These are phyloP conservation scores for Phortica variegata DNA, from an alignment of 1,140 invertebrate genomes.

Conservation along the genomic window DNA sequence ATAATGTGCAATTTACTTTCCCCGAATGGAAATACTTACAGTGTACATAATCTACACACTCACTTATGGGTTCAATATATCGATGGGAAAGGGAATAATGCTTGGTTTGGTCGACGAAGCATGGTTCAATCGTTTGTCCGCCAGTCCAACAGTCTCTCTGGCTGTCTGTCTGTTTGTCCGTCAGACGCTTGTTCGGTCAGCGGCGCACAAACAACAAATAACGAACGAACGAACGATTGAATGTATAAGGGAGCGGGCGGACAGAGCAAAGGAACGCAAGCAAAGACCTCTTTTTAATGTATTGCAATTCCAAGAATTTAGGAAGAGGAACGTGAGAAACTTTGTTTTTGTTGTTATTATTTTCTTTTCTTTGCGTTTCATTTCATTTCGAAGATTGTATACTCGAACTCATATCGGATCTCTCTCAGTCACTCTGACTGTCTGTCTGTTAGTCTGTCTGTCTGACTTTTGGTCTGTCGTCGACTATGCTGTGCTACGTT, in stretches of 20 bases:
- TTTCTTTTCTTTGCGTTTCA: constrained; percentile 56
- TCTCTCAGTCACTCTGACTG: constrained; percentile 9
- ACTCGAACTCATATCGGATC: constrained; percentile 23
- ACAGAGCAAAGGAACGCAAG: constrained; percentile 17
- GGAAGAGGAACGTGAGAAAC: constrained; percentile 58
- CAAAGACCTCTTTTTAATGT: constrained; percentile 57
- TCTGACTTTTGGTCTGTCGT: constrained; percentile 6
- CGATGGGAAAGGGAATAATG: constrained; percentile 56
- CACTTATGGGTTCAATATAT: constrained; percentile 52
- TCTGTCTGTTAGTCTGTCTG: neutral
- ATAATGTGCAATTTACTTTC: too few species aligned
- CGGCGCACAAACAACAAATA: constrained; percentile 17
- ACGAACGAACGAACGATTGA: constrained; percentile 40
- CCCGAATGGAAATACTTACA: constrained; percentile 21
- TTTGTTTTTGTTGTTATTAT: constrained; percentile 52
- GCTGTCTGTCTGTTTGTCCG: constrained; percentile 32
- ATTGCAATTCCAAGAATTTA: constrained; percentile 58
- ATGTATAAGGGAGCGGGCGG: too few species aligned
- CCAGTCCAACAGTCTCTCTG: constrained; percentile 37
- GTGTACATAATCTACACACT: constrained; percentile 50
- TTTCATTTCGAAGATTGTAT: constrained; percentile 49
- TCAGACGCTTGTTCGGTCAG: constrained; percentile 21
- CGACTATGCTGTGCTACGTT: constrained; percentile 8
- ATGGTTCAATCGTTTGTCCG: too few species aligned
- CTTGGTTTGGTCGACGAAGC: too few species aligned